A percentile compares a stretch with the other conserved stretches of the same genome.
phyloP scores from a whole-genome alignment of 2,888 invertebrate species.

The Stictocephala bisonia region DNA sequence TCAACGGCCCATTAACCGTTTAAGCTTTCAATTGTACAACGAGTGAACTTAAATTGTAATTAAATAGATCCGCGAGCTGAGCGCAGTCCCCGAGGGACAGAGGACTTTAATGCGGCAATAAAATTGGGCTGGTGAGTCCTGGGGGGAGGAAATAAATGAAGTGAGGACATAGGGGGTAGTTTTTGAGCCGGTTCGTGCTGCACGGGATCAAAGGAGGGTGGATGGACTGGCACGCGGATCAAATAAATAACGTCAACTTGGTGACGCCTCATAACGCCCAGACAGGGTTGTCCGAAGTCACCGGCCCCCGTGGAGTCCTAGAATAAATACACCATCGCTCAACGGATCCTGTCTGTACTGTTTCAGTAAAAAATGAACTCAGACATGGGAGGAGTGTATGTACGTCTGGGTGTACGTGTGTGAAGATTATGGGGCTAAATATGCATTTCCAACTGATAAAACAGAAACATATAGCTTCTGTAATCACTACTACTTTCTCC shows the following conservation, averaged over 20 bases:
- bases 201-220: slow-evolving; percentile 36
- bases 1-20: slow-evolving; percentile 41
- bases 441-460: too few relatives aligned
- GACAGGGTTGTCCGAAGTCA: not conserved
- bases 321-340: too few relatives aligned
- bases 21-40: slow-evolving; percentile 40
- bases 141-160: slow-evolving; percentile 26
- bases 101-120: slow-evolving; percentile 40
- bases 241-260: slow-evolving; percentile 34
- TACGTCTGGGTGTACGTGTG: too few relatives aligned
- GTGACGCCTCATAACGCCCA: not conserved
- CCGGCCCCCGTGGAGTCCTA: not conserved
- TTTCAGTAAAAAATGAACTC: too few relatives aligned
- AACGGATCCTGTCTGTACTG: too few relatives aligned
- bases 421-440: too few relatives aligned
- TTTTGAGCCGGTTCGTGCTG: slow-evolving; percentile 27
- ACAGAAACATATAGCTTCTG: too few relatives aligned
- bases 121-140: slow-evolving; percentile 11
- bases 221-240: slow-evolving; percentile 16
- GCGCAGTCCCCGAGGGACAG: slow-evolving; percentile 23
- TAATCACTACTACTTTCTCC: too few relatives aligned
- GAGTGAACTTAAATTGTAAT: slow-evolving; percentile 42
- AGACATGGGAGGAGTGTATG: too few relatives aligned
- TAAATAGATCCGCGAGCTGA: slow-evolving; percentile 28
- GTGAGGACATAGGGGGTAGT: slow-evolving; percentile 41